These are phyloP conservation scores for Zygothrica quintamaculata DNA, from an alignment of 2,888 invertebrate species.

Conservation along the genomic window DNA sequence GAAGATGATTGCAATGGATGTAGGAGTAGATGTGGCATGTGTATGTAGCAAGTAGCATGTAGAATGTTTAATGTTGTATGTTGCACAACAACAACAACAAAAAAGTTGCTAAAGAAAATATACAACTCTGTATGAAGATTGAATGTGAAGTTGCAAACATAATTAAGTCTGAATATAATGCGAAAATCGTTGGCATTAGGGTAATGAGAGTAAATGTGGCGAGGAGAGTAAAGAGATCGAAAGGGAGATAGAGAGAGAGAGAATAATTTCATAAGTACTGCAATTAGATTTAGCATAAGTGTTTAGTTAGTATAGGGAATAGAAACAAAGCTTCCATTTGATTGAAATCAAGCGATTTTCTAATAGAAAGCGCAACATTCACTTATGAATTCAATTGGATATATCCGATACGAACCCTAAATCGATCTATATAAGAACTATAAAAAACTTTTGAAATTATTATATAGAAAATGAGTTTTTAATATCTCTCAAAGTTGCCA, in stretches of 20 bases:
- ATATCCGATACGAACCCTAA: conserved; percentile 13
- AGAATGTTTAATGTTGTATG: too few species aligned
- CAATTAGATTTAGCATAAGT: too few species aligned
- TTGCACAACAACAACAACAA: conserved; percentile 5
- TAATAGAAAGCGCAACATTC: too few species aligned
- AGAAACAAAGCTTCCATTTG: background rate
- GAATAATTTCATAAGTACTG: too few species aligned
- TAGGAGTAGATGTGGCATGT: background rate
- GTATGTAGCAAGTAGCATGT: too few species aligned
- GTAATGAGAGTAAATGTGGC: background rate
- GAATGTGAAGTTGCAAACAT: conserved; percentile 2
- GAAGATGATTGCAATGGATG: conserved; percentile 73
- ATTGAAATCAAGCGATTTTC: too few species aligned
- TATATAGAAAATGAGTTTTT: conserved; percentile 67
- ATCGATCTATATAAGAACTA: conserved; percentile 10
- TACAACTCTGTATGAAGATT: background rate
- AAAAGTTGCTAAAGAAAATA: background rate
- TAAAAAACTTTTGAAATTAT: conserved; percentile 29
- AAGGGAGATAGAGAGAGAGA: too few species aligned
- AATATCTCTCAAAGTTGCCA: conserved; percentile 55
- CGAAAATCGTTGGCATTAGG: background rate
- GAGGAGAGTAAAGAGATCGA: too few species aligned
- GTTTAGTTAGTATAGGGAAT: too few species aligned
- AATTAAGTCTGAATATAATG: background rate
- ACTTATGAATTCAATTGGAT: too few species aligned